These are phyloP conservation scores for Zoanthus gigantus DNA, from an alignment of 92 coral and sea anemone species.

Conservation along the genomic window DNA sequence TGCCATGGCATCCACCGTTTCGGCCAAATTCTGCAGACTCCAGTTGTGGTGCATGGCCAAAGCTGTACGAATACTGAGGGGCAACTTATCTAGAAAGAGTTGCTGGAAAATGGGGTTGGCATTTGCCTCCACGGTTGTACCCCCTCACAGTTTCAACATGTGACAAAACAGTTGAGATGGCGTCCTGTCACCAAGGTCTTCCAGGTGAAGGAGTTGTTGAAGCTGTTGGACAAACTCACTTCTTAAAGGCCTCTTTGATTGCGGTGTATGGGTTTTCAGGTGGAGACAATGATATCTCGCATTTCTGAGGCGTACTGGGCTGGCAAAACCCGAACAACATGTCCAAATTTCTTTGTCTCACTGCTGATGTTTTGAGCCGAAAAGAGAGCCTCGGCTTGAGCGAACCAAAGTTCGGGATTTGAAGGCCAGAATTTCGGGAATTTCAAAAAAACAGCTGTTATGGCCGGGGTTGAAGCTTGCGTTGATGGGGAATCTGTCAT, in stretches of 20 bases:
- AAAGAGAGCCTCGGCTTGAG: no score
- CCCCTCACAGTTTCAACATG: slow-evolving; percentile 21
- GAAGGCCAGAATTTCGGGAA: no score
- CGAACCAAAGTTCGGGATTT: no score
- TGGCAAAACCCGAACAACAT: slow-evolving; percentile 61
- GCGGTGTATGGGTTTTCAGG: slow-evolving; percentile 8
- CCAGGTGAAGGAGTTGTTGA: slow-evolving; percentile 28
- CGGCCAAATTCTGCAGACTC: slow-evolving; percentile 48
- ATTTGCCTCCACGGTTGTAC: neutral
- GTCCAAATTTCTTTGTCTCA: slow-evolving; percentile 60
- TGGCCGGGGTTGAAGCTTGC: no score
- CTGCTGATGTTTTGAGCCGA: no score
- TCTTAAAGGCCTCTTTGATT: neutral
- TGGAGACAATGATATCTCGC: neutral
- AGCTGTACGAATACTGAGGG: slow-evolving; percentile 43
- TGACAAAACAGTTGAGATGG: slow-evolving; percentile 23
- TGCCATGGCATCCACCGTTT: slow-evolving; percentile 66
- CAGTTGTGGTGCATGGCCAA: slow-evolving; percentile 9
- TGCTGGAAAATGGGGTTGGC: neutral
- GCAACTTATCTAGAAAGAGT: slow-evolving; percentile 38
- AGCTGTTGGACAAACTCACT: slow-evolving; percentile 29
- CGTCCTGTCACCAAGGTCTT: neutral
- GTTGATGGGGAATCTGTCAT: no score
- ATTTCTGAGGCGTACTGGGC: slow-evolving; percentile 61
- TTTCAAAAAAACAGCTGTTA: no score